phyloP scores from a whole-genome alignment of 2,888 invertebrate genomes.

The Gymnosoma rotundatum region DNA sequence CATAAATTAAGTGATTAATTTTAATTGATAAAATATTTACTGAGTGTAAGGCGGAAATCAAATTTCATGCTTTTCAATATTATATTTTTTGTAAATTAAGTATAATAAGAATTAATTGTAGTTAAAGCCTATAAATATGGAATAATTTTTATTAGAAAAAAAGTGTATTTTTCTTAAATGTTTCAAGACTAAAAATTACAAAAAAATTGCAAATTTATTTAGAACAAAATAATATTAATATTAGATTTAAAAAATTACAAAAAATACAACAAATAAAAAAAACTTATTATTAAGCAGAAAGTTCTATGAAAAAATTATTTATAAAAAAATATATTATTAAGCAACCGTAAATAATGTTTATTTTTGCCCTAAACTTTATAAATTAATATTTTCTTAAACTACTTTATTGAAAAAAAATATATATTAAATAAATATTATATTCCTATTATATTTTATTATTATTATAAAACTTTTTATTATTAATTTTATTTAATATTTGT shows the following conservation, averaged over 20 bases:
- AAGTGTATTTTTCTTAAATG: constrained; percentile 70
- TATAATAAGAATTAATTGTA: constrained; percentile 58
- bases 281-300: constrained; percentile 50
- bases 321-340: constrained; percentile 49
- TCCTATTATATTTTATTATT: constrained; percentile 44
- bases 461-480: constrained; percentile 5
- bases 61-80: constrained; percentile 76
- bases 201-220: constrained; percentile 53
- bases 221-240: constrained; percentile 54
- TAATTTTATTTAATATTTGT: constrained; percentile 46
- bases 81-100: constrained; percentile 56
- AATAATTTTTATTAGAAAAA: constrained; percentile 66
- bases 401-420: constrained; percentile 39
- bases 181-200: constrained; percentile 65
- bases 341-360: constrained; percentile 57
- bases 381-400: constrained; percentile 25
- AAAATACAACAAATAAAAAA: constrained; percentile 27
- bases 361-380: constrained; percentile 9
- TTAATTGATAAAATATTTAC: constrained; percentile 49
- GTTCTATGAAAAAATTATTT: constrained; percentile 60
- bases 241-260: constrained; percentile 47
- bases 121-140: constrained; percentile 34
- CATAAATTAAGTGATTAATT: constrained; percentile 59
- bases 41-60: constrained; percentile 74
- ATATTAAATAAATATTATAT: constrained; percentile 48